Percentiles rank a stretch among this genome's conserved stretches.
Evolutionary conservation across 2,797 vertebrate species (phyloP).

Genomic region (Sebastes alutus): DNA sequence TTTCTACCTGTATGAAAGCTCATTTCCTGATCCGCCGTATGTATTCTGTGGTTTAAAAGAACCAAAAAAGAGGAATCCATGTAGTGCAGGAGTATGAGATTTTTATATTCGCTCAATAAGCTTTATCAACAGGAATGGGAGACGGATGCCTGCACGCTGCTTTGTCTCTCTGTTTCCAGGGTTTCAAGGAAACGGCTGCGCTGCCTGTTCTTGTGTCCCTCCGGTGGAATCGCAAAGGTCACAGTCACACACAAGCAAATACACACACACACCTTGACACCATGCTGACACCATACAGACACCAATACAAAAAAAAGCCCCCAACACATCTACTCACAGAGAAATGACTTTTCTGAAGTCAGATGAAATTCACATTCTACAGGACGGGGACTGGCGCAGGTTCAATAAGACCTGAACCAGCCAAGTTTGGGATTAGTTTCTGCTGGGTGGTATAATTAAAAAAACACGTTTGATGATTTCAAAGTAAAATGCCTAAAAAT

Average conservation of each 20-base stretch:
- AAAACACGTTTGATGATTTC: neutral
- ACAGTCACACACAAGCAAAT: conserved; percentile 37
- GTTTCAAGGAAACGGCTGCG: conserved; percentile 23
- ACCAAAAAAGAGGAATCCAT: neutral
- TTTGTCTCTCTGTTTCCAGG: conserved; percentile 35
- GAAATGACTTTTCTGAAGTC: neutral
- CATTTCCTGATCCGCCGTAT: conserved; percentile 9
- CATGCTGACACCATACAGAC: conserved; percentile 4
- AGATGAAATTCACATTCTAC: conserved; percentile 7
- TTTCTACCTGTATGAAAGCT: neutral
- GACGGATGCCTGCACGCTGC: conserved; percentile 20
- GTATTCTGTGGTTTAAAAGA: conserved; percentile 1
- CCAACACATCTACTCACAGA: neutral
- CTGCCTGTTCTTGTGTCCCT: conserved; percentile 22
- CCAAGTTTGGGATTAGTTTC: conserved; percentile 16
- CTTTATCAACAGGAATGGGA: conserved; percentile 9
- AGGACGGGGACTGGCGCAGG: neutral
- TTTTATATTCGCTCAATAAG: conserved; percentile 34
- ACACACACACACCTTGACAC: conserved; percentile 7
- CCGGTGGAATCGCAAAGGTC: conserved; percentile 57
- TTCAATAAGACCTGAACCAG: neutral
- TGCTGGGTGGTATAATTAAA: neutral
- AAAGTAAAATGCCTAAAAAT: neutral
- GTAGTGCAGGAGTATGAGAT: neutral
- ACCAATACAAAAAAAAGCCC: neutral